phyloP scores from a whole-genome alignment of 2,888 invertebrate genomes.

The Mechanitis messenoides region DNA sequence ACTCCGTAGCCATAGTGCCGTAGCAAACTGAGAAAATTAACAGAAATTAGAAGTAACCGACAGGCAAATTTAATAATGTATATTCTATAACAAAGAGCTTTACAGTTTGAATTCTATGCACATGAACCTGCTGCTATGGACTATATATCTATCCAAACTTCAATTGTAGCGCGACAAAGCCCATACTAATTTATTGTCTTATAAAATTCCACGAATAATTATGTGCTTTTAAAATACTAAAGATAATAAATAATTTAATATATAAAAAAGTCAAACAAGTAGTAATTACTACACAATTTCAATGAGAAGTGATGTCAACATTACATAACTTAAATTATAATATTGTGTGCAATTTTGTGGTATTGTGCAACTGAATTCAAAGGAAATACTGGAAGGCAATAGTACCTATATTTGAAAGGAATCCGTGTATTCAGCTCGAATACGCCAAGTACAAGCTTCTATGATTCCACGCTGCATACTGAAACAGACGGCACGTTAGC shows the following conservation, averaged over 20 bases:
- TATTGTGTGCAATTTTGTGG: no score
- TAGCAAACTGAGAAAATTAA: constrained; percentile 17
- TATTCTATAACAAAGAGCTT: constrained; percentile 24
- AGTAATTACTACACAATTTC: no score
- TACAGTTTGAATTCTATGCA: constrained; percentile 13
- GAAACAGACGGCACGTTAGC: constrained; percentile 21
- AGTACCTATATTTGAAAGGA: constrained; percentile 26
- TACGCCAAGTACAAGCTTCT: constrained; percentile 26
- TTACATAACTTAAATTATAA: no score
- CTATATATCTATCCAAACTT: constrained; percentile 15
- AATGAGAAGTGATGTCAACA: no score
- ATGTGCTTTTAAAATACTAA: no score
- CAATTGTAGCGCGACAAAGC: no score
- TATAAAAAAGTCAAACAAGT: no score
- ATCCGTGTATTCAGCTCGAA: constrained; percentile 28
- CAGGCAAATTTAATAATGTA: constrained; percentile 26
- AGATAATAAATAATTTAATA: no score
- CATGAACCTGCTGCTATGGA: constrained; percentile 18
- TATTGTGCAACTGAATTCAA: constrained; percentile 7
- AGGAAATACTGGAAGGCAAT: constrained; percentile 17
- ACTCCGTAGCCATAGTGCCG: constrained; percentile 15
- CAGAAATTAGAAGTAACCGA: constrained; percentile 24
- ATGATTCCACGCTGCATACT: constrained; percentile 27
- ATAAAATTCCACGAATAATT: no score
- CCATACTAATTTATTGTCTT: no score